Percentiles rank a stretch among this genome's conserved stretches.
These are phyloP conservation scores for Platycercus adscitus DNA, from an alignment of 2,113 vertebrate genomes.

Conservation along the genomic window DNA sequence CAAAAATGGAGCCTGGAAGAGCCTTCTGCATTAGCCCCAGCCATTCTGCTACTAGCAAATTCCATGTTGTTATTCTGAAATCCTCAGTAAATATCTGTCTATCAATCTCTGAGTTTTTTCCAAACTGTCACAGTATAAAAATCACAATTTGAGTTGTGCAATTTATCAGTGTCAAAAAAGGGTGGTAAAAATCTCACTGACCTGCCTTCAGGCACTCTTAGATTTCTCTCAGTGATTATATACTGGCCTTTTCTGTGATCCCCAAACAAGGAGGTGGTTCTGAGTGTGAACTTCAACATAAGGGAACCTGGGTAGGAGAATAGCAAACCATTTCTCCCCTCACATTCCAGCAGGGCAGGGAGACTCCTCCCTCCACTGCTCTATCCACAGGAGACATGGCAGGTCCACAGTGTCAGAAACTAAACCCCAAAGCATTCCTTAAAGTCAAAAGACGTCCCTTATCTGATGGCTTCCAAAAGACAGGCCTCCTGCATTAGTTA, in stretches of 20 bases:
- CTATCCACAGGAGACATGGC: not conserved
- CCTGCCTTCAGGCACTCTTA: not conserved
- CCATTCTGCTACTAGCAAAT: not conserved
- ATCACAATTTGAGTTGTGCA: not conserved
- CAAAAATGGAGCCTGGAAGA: not conserved
- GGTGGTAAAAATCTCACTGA: not conserved
- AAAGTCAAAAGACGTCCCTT: not conserved
- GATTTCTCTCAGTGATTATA: not conserved
- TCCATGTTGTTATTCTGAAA: not conserved
- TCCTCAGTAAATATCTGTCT: not conserved
- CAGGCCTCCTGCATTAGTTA: not conserved
- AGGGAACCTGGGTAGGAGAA: not conserved
- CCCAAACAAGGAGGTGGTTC: not conserved
- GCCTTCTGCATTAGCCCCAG: not conserved
- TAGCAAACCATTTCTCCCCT: not conserved
- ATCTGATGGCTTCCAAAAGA: not conserved
- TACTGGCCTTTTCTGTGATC: not conserved
- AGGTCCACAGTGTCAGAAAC: not conserved
- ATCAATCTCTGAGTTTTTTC: not conserved
- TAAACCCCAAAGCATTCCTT: not conserved
- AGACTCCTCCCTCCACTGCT: not conserved
- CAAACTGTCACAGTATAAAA: not conserved
- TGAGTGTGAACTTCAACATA: fast-evolving
- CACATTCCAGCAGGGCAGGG: not conserved
- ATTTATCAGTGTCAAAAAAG: not conserved